phyloP scores from a whole-genome alignment of 2,113 vertebrate species.

The Cyphomyrus discorhynchus region DNA sequence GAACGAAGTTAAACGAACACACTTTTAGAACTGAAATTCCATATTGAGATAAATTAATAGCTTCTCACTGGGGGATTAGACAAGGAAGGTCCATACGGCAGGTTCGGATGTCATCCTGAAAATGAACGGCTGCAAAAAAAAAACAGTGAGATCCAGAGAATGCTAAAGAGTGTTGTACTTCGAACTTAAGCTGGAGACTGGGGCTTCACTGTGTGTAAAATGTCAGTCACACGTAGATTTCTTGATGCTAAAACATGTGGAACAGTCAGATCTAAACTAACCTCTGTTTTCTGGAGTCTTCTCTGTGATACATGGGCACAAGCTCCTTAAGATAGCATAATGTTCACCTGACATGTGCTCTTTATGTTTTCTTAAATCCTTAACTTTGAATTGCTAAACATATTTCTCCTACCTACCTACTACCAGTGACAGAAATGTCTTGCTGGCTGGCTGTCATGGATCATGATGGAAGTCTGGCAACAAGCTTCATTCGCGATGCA shows the following conservation, averaged over 20 bases:
- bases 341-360: neutral
- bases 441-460: neutral
- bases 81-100: slow-evolving; percentile 17
- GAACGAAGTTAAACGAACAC: slow-evolving; percentile 53
- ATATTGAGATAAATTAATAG: slow-evolving; percentile 43
- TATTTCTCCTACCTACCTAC: neutral
- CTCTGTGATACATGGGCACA: neutral
- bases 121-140: neutral
- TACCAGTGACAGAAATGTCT: slow-evolving; percentile 1
- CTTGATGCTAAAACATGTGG: neutral
- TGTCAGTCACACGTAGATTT: neutral
- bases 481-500: neutral
- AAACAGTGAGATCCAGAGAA: neutral
- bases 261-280: neutral
- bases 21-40: slow-evolving; percentile 46
- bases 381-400: neutral
- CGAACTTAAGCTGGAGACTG: neutral
- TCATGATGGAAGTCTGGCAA: neutral
- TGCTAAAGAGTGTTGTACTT: neutral
- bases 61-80: slow-evolving; percentile 43
- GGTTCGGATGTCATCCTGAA: slow-evolving; percentile 34
- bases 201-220: neutral
- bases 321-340: no score
- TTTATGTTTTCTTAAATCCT: no score
- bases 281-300: neutral